Percentiles rank a stretch among this genome's conserved stretches.
These are phyloP conservation scores for Meloidogyne hapla DNA, from an alignment of 1,140 invertebrate genomes.

Conservation along the genomic window DNA sequence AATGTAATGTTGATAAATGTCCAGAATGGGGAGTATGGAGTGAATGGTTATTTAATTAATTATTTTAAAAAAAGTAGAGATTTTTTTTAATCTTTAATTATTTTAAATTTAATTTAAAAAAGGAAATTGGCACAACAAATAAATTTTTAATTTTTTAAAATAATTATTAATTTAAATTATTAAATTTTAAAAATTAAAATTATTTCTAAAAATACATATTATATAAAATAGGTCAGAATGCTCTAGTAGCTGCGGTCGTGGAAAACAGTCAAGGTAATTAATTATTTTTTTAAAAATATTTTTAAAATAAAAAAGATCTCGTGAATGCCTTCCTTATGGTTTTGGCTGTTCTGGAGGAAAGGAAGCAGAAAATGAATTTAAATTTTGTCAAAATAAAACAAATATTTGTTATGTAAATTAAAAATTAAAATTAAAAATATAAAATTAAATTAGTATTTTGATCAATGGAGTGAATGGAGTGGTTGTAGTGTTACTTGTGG, in stretches of 20 bases:
- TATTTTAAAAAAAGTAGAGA: too few relatives aligned
- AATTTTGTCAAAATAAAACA: constrained; percentile 2
- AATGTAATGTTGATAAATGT: constrained; percentile 1
- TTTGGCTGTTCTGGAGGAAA: background rate
- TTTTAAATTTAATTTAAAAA: too few relatives aligned
- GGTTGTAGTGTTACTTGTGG: constrained; percentile 29
- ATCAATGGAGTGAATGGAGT: constrained; percentile 23
- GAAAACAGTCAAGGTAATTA: constrained; percentile 1
- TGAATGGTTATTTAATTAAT: constrained; percentile 9
- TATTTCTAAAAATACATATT: constrained; percentile 4
- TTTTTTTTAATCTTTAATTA: too few relatives aligned
- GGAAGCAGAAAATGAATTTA: constrained; percentile 9
- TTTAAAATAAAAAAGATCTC: background rate
- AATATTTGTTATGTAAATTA: background rate
- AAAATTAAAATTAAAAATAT: background rate
- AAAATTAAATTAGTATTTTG: constrained; percentile 3
- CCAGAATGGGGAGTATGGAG: constrained; percentile 21
- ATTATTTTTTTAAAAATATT: background rate
- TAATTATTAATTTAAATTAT: too few relatives aligned
- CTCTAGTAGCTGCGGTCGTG: constrained; percentile 10
- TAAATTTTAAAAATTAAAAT: background rate
- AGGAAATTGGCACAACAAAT: too few relatives aligned
- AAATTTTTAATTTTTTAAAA: too few relatives aligned
- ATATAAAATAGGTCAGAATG: constrained; percentile 16
- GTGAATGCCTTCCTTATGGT: constrained; percentile 14